These are phyloP conservation scores for Megathymus violae DNA, from an alignment of 1,140 invertebrate species.

Conservation along the genomic window DNA sequence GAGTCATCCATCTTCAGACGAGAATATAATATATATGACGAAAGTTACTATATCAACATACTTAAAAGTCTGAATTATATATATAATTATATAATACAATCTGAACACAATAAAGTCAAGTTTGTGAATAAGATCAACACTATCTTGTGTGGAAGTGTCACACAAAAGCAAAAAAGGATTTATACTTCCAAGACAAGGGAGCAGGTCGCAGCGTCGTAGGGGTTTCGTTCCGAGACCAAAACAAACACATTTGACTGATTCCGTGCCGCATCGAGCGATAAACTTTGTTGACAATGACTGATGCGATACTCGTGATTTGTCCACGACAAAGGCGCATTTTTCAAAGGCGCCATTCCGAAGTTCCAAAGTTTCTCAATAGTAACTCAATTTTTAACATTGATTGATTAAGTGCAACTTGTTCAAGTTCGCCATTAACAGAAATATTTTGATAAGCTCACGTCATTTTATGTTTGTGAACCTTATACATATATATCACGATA, in stretches of 20 bases:
- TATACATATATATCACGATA: no score
- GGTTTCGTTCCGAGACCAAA: slow-evolving; percentile 53
- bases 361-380: slow-evolving; percentile 41
- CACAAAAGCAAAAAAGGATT: slow-evolving; percentile 35
- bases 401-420: no score
- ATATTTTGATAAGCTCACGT: neutral
- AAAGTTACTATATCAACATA: slow-evolving; percentile 20
- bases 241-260: slow-evolving; percentile 71
- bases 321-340: slow-evolving; percentile 45
- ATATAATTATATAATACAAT: neutral
- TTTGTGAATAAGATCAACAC: slow-evolving; percentile 38
- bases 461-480: no score
- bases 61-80: neutral
- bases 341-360: slow-evolving; percentile 47
- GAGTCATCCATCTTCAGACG: slow-evolving; percentile 20
- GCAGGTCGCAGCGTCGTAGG: slow-evolving; percentile 6
- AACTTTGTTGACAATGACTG: slow-evolving; percentile 77
- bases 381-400: slow-evolving; percentile 1
- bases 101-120: neutral
- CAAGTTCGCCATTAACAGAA: no score
- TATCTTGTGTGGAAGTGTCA: slow-evolving; percentile 35
- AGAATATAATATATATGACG: slow-evolving; percentile 4
- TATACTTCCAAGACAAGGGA: slow-evolving; percentile 28
- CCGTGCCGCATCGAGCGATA: slow-evolving; percentile 51
- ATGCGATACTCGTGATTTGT: slow-evolving; percentile 43